phyloP scores from a whole-genome alignment of 2,113 vertebrate species.

The Bucco capensis region DNA sequence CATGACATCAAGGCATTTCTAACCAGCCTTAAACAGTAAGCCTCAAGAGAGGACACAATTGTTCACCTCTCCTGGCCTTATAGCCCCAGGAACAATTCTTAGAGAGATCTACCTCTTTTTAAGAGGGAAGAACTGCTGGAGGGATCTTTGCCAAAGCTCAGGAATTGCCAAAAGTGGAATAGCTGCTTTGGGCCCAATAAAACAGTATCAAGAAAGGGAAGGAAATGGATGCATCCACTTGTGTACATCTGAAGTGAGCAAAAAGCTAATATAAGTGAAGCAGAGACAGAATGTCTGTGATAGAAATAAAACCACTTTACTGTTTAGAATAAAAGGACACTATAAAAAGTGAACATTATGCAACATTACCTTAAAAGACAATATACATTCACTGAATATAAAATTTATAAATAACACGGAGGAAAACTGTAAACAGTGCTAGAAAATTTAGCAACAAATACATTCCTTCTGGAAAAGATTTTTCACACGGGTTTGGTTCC shows the following conservation, averaged over 20 bases:
- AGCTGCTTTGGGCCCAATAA: background rate
- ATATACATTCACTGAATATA: constrained; percentile 86
- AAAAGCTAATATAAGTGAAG: constrained; percentile 51
- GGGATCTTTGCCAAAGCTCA: background rate
- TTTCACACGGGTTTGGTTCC: constrained; percentile 68
- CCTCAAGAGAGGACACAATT: background rate
- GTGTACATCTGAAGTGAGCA: background rate
- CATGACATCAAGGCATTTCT: background rate
- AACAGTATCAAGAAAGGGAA: background rate
- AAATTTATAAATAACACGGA: constrained; percentile 87
- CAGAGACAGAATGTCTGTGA: constrained; percentile 69
- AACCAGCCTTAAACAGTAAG: background rate
- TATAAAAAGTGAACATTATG: constrained; percentile 86
- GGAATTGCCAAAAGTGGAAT: background rate
- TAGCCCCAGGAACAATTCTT: background rate
- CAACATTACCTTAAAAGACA: constrained; percentile 82
- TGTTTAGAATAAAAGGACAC: constrained; percentile 84
- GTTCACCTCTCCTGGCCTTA: background rate
- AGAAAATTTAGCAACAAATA: constrained; percentile 82
- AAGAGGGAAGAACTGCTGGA: background rate
- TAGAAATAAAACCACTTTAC: constrained; percentile 86
- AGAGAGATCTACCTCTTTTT: background rate
- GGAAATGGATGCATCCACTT: background rate
- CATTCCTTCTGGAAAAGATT: constrained; percentile 75
- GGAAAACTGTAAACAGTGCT: constrained; percentile 83